Evolutionary conservation across 2,113 vertebrate genomes (phyloP).

Genomic region (Poeciliopsis turrubarensis): DNA sequence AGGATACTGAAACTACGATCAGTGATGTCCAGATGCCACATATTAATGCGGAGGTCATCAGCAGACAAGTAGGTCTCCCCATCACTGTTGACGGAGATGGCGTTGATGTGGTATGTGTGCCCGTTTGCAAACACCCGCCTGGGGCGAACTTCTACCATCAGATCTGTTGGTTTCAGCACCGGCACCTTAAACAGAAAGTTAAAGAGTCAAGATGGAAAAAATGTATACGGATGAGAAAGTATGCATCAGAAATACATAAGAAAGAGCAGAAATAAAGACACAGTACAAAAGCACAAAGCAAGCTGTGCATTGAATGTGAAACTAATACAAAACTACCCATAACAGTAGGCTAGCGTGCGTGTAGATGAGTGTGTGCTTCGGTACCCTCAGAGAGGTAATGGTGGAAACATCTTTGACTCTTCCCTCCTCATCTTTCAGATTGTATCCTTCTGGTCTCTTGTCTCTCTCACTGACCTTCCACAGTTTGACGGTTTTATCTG

Average conservation of each 20-base stretch:
- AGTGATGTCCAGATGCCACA: constrained; percentile 96
- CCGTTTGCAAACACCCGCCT: constrained; percentile 91
- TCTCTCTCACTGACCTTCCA: constrained; percentile 97
- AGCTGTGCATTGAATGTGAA: not conserved
- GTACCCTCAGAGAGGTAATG: constrained; percentile 93
- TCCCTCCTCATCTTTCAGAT: constrained; percentile 98
- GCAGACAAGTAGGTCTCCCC: constrained; percentile 92
- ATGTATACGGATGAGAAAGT: not conserved
- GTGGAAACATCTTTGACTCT: constrained; percentile 93
- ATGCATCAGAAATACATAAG: not conserved
- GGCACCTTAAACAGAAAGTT: constrained; percentile 81
- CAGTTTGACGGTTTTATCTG: constrained; percentile 98
- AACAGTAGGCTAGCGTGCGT: not conserved
- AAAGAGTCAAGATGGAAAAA: not conserved
- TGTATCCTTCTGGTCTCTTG: constrained; percentile 96
- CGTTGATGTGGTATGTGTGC: constrained; percentile 94
- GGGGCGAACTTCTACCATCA: constrained; percentile 95
- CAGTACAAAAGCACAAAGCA: not conserved
- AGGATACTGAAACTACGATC: constrained; percentile 98
- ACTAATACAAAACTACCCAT: constrained; percentile 16
- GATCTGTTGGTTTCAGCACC: constrained; percentile 89
- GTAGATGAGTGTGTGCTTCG: not conserved
- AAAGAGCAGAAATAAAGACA: constrained; percentile 2
- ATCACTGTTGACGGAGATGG: constrained; percentile 95
- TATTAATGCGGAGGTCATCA: constrained; percentile 94